A percentile compares a stretch with the other conserved stretches of the same genome.
Evolutionary conservation across 2,113 vertebrate species (phyloP).

Genomic region (Psephotus haematonotus): DNA sequence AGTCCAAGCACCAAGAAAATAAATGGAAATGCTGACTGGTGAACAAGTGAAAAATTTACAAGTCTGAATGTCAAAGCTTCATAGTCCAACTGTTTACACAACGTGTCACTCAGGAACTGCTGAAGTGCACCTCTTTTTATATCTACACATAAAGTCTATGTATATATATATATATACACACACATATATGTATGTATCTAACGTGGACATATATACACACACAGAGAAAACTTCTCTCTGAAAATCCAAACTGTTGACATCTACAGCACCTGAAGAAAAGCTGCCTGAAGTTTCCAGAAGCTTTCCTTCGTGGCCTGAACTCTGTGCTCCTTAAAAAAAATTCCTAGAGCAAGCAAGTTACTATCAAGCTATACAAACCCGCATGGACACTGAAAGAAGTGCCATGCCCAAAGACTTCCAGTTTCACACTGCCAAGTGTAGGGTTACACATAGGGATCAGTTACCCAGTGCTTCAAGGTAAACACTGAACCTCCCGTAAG

Average conservation of each 20-base stretch:
- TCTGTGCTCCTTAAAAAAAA: neutral
- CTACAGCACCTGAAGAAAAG: neutral
- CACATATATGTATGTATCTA: neutral
- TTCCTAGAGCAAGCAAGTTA: neutral
- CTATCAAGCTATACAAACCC: neutral
- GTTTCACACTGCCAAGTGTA: neutral
- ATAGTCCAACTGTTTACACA: neutral
- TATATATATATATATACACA: neutral
- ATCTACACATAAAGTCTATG: neutral
- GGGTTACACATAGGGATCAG: neutral
- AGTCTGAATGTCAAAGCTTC: neutral
- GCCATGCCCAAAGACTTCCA: neutral
- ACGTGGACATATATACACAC: accelerated
- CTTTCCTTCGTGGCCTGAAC: neutral
- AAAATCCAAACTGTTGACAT: neutral
- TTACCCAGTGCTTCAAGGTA: neutral
- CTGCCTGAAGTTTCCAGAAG: neutral
- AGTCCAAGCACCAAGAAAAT: neutral
- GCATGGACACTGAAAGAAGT: neutral
- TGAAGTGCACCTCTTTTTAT: neutral
- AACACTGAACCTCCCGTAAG: neutral
- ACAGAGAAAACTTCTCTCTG: neutral
- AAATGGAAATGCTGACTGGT: neutral
- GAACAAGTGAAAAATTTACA: neutral
- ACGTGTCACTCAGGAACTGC: neutral